phyloP scores from a whole-genome alignment of 2,113 vertebrate species.

The Ailuropoda melanoleuca region DNA sequence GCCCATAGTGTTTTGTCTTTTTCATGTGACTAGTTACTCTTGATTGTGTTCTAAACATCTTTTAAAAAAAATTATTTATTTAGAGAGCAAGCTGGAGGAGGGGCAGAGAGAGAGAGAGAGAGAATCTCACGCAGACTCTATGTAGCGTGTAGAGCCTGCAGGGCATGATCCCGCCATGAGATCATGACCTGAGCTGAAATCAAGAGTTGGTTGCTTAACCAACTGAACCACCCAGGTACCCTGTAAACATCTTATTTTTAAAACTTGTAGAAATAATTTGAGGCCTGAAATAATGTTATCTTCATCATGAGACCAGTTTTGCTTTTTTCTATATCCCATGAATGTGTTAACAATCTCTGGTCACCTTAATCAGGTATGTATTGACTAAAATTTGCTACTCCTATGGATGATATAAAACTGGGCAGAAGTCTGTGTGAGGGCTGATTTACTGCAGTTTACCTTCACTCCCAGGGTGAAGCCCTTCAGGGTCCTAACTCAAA shows the following conservation, averaged over 20 bases:
- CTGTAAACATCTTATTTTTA: not conserved
- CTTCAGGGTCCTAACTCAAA: not conserved
- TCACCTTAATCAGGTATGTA: not conserved
- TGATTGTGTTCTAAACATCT: not conserved
- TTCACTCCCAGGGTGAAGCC: not conserved
- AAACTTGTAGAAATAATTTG: not conserved
- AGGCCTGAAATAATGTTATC: not conserved
- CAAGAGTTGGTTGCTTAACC: not conserved
- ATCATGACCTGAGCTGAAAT: not conserved
- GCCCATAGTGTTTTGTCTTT: not conserved
- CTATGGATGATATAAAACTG: not conserved
- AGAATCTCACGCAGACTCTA: not conserved
- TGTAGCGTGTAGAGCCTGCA: not conserved
- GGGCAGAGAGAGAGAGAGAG: not conserved
- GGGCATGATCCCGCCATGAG: not conserved
- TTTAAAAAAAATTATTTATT: not conserved
- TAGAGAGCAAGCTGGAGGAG: not conserved
- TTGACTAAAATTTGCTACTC: not conserved
- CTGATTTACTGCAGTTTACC: not conserved
- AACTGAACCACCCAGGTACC: not conserved
- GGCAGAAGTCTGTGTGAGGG: not conserved
- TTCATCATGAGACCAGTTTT: not conserved
- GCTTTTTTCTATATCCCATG: not conserved
- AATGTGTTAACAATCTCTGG: not conserved
- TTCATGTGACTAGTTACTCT: not conserved